phyloP scores from a whole-genome alignment of 2,113 vertebrate genomes.

The Calyptomena viridis region DNA sequence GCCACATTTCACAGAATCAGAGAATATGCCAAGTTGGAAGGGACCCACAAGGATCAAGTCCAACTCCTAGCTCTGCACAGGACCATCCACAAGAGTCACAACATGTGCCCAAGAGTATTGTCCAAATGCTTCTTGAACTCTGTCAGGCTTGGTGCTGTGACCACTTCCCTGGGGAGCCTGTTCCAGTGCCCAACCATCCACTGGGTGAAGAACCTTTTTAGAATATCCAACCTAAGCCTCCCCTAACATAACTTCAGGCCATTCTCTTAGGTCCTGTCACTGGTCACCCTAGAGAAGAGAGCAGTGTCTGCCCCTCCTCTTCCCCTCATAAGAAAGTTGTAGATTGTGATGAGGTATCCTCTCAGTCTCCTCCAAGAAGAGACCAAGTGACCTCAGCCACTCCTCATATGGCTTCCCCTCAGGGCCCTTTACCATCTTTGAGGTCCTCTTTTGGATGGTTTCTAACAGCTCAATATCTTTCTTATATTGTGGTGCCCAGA shows the following conservation, averaged over 20 bases:
- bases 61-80: background rate
- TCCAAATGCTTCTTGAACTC: background rate
- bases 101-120: background rate
- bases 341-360: background rate
- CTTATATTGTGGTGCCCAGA: background rate
- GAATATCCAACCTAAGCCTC: background rate
- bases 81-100: background rate
- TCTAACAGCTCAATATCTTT: background rate
- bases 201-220: no score
- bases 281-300: background rate
- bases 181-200: background rate
- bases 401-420: background rate
- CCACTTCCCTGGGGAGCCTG: background rate
- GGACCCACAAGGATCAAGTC: background rate
- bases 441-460: background rate
- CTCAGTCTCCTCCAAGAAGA: background rate
- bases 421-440: background rate
- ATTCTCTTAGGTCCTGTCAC: background rate
- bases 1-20: background rate
- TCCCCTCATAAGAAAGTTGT: background rate
- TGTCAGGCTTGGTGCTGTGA: background rate
- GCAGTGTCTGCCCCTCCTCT: background rate
- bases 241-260: background rate
- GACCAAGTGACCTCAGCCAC: background rate
- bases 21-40: background rate